Evolutionary conservation across 2,113 vertebrate species (phyloP).

Genomic region (Ivindomyrus marchei): DNA sequence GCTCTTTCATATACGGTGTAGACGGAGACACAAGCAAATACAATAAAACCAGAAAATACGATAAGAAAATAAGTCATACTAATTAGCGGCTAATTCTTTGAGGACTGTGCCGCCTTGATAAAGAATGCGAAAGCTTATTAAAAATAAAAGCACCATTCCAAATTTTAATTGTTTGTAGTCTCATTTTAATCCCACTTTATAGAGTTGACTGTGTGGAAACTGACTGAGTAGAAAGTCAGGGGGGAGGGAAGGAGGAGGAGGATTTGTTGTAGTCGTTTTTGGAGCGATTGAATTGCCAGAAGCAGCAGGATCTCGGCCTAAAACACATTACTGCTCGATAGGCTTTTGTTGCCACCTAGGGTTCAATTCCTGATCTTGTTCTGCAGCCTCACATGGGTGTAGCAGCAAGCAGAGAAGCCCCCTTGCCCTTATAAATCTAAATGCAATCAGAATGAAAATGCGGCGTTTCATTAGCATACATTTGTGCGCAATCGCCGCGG

Average conservation of each 20-base stretch:
- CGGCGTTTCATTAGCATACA: constrained; percentile 54
- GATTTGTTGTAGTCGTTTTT: not conserved
- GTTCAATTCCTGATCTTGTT: constrained; percentile 22
- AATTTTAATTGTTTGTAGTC: constrained; percentile 48
- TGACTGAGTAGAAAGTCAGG: constrained; percentile 5
- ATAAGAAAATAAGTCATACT: constrained; percentile 53
- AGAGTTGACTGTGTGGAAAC: constrained; percentile 34
- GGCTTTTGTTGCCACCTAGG: constrained; percentile 53
- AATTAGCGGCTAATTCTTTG: constrained; percentile 59
- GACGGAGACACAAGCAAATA: constrained; percentile 30
- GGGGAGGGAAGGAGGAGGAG: not conserved
- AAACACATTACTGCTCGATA: constrained; percentile 20
- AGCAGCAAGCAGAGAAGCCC: not conserved
- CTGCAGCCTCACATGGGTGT: not conserved
- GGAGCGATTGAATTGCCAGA: constrained; percentile 16
- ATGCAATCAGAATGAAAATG: constrained; percentile 40
- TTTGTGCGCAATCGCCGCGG: constrained; percentile 43
- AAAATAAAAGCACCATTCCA: constrained; percentile 40
- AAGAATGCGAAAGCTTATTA: constrained; percentile 48
- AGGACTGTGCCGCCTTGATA: constrained; percentile 53
- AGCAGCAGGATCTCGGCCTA: constrained; percentile 26
- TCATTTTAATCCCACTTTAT: constrained; percentile 49
- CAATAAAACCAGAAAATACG: constrained; percentile 47
- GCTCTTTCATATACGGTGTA: constrained; percentile 10
- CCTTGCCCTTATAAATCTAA: constrained; percentile 37